Base-by-base conservation (phyloP, 2,888 invertebrate genomes). In the Prostheceraeus crozeri region DNA sequence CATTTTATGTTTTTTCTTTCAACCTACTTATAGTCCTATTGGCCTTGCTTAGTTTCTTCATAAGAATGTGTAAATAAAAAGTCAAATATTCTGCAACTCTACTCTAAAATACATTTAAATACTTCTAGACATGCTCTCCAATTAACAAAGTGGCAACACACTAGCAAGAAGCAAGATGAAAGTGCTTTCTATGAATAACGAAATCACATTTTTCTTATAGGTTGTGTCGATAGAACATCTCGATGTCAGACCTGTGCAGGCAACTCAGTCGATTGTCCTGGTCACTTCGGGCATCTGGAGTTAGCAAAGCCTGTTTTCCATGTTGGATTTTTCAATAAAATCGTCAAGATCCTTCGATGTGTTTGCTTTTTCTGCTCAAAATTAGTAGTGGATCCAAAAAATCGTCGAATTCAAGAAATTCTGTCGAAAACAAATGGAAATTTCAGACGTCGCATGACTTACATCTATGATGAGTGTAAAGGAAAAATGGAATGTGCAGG, bases 301-400 rank as follows among this genome's bases (percentile, higher is more conserved):
- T 80, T 99, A 66, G 86, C 94, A 0, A 98, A 98, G 76, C 98
- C 98, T 19, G 98, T 99, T 0, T 98, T 89, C 77, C 96, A 99
- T 75, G 86, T 94, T 72, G 96, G 94, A 33, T 99, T 96, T 72
- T 82, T 99, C 55, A 89, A 90, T 30, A 98, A 98, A 79, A 88
- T 88, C 0, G 89, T 98, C 65, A 99, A 98, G 79, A 84, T 93
- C 62, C 79, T 99, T n/a, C 82, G 98, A 77, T 98, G 98, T 78
- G 94, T 98, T 21, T 98, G 98, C 76, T 98, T 94, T 77, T 96
- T 90, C 76, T 99, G 98, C 77, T 96, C 96, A 46, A 94, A 93
- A 76, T 80, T 99, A 69, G 82, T 98, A 65, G 89, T 96, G 61
- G 93, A 88, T 70, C 87, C 90, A 84, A 84, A 84, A 69, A 86